A percentile compares a stretch with the other conserved stretches of the same genome.
These are phyloP conservation scores for Lytechinus variegatus DNA, from an alignment of 35 echinoderm and acorn worm genomes.

Conservation along the genomic window DNA sequence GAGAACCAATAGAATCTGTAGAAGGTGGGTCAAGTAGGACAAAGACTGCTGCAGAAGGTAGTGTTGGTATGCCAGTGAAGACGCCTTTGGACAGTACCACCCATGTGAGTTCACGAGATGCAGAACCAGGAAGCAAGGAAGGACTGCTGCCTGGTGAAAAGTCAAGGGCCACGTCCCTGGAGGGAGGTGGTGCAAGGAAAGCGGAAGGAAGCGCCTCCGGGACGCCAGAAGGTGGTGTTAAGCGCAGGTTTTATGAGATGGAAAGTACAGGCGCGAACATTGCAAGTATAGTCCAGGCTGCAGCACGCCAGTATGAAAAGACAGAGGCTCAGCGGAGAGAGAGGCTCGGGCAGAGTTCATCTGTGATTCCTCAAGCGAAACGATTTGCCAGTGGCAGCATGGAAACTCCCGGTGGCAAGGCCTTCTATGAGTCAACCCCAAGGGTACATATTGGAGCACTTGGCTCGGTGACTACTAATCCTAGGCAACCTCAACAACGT, in stretches of 20 bases:
- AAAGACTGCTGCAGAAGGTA: background rate
- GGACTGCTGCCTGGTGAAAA: background rate
- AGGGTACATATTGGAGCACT: background rate
- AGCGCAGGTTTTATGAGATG: background rate
- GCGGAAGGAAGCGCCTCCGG: background rate
- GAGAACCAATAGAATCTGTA: background rate
- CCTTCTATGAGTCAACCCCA: background rate
- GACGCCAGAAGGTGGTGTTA: background rate
- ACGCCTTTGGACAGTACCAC: background rate
- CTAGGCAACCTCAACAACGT: background rate
- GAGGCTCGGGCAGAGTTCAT: background rate
- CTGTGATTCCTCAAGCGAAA: background rate
- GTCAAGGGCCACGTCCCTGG: background rate
- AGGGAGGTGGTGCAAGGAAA: background rate
- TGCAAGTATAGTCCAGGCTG: background rate
- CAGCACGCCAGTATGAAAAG: constrained; percentile 6
- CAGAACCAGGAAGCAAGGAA: background rate
- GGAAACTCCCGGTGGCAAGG: background rate
- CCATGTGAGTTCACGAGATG: background rate
- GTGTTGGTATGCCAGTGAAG: background rate
- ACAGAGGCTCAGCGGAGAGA: constrained; percentile 1
- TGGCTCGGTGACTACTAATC: background rate
- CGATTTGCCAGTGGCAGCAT: background rate
- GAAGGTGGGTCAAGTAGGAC: background rate
- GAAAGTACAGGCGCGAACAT: background rate